A percentile compares a stretch with the other conserved stretches of the same genome.
Evolutionary conservation across 2,113 vertebrate genomes (phyloP).

Genomic region (Galbula dea): DNA sequence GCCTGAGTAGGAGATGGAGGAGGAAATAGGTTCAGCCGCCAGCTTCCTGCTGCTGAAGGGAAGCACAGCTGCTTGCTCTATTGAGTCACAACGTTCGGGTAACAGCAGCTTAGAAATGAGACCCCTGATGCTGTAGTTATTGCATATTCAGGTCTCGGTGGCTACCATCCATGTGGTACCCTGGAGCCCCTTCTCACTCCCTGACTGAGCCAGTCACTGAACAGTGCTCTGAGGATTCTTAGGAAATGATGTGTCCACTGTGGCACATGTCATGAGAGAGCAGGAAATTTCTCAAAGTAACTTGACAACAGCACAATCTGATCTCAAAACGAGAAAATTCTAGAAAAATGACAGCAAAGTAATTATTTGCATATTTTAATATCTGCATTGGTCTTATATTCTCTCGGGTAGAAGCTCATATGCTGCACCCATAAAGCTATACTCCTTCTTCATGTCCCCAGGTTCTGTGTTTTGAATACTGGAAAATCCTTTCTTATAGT

Average conservation of each 20-base stretch:
- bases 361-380: neutral
- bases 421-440: neutral
- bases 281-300: neutral
- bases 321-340: neutral
- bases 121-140: neutral
- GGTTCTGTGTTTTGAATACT: neutral
- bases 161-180: neutral
- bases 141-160: neutral
- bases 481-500: neutral
- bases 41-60: slow-evolving; percentile 6
- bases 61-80: slow-evolving; percentile 3
- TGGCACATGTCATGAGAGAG: neutral
- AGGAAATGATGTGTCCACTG: neutral
- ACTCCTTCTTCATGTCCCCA: neutral
- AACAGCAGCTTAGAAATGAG: neutral
- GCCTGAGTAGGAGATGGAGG: neutral
- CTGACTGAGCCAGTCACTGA: neutral
- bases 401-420: neutral
- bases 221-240: neutral
- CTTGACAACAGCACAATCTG: neutral
- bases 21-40: slow-evolving; percentile 17
- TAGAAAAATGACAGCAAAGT: neutral
- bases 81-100: neutral
- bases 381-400: neutral
- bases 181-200: accelerated